phyloP scores from a whole-genome alignment of 2,113 vertebrate species.

The Porphyrio hochstetteri region DNA sequence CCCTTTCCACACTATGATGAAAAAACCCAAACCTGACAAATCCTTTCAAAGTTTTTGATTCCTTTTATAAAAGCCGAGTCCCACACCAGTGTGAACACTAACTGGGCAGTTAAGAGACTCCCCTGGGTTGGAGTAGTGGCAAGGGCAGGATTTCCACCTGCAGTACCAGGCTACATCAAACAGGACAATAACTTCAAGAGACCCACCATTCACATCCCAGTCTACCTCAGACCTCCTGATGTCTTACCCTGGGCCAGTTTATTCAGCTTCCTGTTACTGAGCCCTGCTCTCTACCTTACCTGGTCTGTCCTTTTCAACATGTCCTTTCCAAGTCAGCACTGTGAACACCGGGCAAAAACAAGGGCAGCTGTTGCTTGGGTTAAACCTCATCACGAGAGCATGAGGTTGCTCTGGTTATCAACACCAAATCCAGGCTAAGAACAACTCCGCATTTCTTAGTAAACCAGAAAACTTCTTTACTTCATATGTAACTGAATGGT shows the following conservation, averaged over 20 bases:
- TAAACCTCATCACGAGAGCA: neutral
- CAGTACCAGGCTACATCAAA: neutral
- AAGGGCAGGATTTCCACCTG: neutral
- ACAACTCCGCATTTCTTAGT: neutral
- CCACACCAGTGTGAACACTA: neutral
- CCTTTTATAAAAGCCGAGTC: neutral
- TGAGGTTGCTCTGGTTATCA: neutral
- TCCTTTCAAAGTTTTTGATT: neutral
- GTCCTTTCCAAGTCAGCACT: neutral
- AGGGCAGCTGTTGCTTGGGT: neutral
- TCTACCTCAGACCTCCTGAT: neutral
- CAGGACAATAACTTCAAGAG: neutral
- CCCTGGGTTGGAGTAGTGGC: neutral
- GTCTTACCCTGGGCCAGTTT: neutral
- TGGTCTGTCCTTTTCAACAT: neutral
- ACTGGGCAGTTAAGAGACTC: neutral
- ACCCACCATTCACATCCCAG: neutral
- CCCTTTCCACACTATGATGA: neutral
- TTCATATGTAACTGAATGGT: conserved; percentile 15
- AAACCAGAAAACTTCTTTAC: conserved; percentile 32
- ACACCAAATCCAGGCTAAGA: neutral
- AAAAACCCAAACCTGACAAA: neutral
- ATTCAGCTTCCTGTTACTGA: neutral
- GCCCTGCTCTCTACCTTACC: neutral
- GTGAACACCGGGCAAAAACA: neutral